Evolutionary conservation across 2,113 vertebrate genomes (phyloP), one percentile per base, ranked within the genome.

Genomic region (Microcebus griseorufus): DNA sequence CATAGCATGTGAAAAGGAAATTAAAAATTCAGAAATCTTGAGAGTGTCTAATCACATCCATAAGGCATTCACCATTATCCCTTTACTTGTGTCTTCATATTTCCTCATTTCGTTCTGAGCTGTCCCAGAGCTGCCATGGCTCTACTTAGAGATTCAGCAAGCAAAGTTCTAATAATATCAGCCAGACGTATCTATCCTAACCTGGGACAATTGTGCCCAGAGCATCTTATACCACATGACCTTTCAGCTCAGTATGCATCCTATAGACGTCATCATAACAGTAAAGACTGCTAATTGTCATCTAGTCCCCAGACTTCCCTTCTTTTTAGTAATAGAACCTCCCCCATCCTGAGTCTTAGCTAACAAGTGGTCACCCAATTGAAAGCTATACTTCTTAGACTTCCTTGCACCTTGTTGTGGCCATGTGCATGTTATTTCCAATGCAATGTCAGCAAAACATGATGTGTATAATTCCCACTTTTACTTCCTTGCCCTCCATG

Each of bases 191-290:
- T 7, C 9, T 13, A 34, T 89, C 25, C 4, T 45, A 51, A 70
- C 22, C 6, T 60, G 11, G n/a, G 70, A 62, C 1, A 3, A 3
- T 6, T 65, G 6, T 72, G 9, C 18, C 11, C 73, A 27, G 22
- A 9, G 11, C 1, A 42, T 29, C 58, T 65, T 32, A 34, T 0
- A 48, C 1, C 14, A 4, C 12, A 7, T 29, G 22, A 72, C 1
- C 20, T 23, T 29, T 64, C 29, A 53, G 17, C 25, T 81, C n/a
- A 5, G 16, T 3, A 6, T 39, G 39, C 9, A 53, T 1, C 18
- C 45, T 4, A 1, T 13, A 3, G 7, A 53, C 7, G 4, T 65
- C 78, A 29, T 4, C 12, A 12, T 42, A 69, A 78, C 17, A 39
- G 25, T 29, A 5, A 69, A 89, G 22, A 11, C 8, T 69, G 62